phyloP scores from a whole-genome alignment of 2,113 vertebrate genomes.

The Salvelinus alpinus region DNA sequence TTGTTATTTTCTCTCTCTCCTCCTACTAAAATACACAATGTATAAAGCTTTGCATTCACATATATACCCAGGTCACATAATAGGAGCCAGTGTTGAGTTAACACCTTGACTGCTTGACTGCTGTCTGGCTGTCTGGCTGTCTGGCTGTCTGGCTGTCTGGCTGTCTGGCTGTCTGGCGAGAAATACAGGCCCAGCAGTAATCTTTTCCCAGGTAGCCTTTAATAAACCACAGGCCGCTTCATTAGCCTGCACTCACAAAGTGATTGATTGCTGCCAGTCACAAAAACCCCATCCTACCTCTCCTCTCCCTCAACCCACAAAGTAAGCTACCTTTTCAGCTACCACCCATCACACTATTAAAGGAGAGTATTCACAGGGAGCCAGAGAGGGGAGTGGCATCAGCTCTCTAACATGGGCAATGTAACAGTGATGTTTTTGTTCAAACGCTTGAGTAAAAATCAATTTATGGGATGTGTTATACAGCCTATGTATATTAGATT shows the following conservation, averaged over 20 bases:
- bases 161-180: slow-evolving; percentile 31
- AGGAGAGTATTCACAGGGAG: slow-evolving; percentile 88
- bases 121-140: background rate
- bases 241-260: slow-evolving; percentile 74
- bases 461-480: slow-evolving; percentile 67
- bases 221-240: slow-evolving; percentile 73
- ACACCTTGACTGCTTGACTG: slow-evolving; percentile 62
- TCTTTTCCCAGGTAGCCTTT: slow-evolving; percentile 62
- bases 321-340: slow-evolving; percentile 83
- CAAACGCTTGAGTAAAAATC: slow-evolving; percentile 67
- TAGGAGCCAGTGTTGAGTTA: slow-evolving; percentile 51
- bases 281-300: slow-evolving; percentile 79
- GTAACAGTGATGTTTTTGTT: slow-evolving; percentile 92
- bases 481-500: slow-evolving; percentile 52
- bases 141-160: background rate
- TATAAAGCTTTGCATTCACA: slow-evolving; percentile 45
- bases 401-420: slow-evolving; percentile 79
- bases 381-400: slow-evolving; percentile 88
- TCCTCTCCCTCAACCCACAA: slow-evolving; percentile 77
- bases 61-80: slow-evolving; percentile 51
- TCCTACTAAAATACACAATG: slow-evolving; percentile 16
- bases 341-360: slow-evolving; percentile 84
- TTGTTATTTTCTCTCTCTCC: slow-evolving; percentile 26
- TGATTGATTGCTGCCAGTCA: slow-evolving; percentile 96
- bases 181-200: slow-evolving; percentile 55